Evolutionary conservation across 1,140 invertebrate species (phyloP).

Genomic region (Episyrphus balteatus): DNA sequence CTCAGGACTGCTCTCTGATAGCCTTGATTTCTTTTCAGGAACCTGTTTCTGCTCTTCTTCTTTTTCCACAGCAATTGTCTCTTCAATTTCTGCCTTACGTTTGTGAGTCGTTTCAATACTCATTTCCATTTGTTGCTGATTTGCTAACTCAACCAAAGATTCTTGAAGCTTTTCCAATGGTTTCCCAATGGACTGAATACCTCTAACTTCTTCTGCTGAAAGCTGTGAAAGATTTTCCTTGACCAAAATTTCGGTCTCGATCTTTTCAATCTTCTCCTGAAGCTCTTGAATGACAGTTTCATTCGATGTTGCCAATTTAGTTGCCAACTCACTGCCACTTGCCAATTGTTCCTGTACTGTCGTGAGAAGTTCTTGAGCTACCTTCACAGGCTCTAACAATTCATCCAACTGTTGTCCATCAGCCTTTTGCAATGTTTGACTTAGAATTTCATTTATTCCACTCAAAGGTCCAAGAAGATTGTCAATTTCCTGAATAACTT

Average conservation of each 20-base stretch:
- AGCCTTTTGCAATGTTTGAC: too few species aligned
- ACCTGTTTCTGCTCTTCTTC: too few species aligned
- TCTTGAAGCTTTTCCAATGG: conserved; percentile 16
- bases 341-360: conserved; percentile 20
- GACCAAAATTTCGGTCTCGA: conserved; percentile 22
- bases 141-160: neutral
- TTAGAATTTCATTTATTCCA: too few species aligned
- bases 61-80: too few species aligned
- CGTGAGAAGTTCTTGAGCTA: conserved; percentile 21
- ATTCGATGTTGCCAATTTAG: conserved; percentile 16
- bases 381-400: conserved; percentile 5
- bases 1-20: conserved; percentile 10
- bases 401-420: too few species aligned
- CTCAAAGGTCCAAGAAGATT: neutral
- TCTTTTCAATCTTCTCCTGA: conserved; percentile 15
- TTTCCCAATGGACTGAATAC: conserved; percentile 17
- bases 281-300: conserved; percentile 15
- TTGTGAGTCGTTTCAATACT: too few species aligned
- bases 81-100: too few species aligned
- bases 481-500: conserved; percentile 29
- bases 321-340: conserved; percentile 13
- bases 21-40: neutral
- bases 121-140: conserved; percentile 9
- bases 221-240: conserved; percentile 17
- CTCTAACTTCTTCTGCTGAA: conserved; percentile 10